A percentile compares a stretch with the other conserved stretches of the same genome.
Conservation (phyloP, 2,797 vertebrate genomes). For the Pantherophis vulpinus region DNA sequence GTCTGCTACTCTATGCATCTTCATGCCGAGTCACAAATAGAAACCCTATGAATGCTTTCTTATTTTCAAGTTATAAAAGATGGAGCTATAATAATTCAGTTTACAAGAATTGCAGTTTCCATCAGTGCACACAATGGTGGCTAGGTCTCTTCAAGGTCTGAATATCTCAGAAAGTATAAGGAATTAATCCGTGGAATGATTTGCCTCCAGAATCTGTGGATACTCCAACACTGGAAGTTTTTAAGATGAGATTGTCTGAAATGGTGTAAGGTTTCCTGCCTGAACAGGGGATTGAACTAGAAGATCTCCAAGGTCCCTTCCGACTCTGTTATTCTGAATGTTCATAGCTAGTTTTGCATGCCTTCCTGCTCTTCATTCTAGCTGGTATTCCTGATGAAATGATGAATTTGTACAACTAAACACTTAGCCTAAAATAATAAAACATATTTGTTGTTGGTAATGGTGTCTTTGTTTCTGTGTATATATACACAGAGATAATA, state of each 20-base stretch:
- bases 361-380: background rate
- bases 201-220: too few relatives aligned
- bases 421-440: too few relatives aligned
- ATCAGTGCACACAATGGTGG: background rate
- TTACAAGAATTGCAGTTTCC: background rate
- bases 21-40: background rate
- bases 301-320: too few relatives aligned
- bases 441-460: too few relatives aligned
- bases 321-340: background rate
- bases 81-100: background rate
- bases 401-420: background rate
- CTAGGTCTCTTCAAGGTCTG: background rate
- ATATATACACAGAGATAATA: too few relatives aligned
- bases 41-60: background rate
- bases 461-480: too few relatives aligned
- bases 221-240: too few relatives aligned
- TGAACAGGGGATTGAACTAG: too few relatives aligned
- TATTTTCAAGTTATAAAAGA: background rate
- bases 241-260: too few relatives aligned
- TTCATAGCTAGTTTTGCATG: background rate
- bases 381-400: background rate
- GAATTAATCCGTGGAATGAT: too few relatives aligned
- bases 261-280: too few relatives aligned
- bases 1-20: background rate
- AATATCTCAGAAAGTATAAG: background rate